Conservation (phyloP, 92 coral and sea anemone genomes). For the Umimayanthus chanpuru region DNA sequence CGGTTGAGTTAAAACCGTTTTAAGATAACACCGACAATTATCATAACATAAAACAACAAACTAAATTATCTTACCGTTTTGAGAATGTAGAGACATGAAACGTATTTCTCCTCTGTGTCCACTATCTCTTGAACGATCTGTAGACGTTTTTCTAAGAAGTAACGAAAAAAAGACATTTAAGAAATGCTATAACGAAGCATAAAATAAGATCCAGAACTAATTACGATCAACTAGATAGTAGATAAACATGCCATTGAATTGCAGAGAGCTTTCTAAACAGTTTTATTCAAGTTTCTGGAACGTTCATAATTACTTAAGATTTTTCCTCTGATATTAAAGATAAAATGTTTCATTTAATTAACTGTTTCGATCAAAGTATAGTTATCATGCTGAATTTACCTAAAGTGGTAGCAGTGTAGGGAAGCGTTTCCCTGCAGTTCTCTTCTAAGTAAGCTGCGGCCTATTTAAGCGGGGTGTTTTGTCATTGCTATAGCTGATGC, state of each 20-base stretch:
- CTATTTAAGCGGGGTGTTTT: too few relatives aligned
- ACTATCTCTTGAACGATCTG: constrained; percentile 61
- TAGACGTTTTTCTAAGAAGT: constrained; percentile 50
- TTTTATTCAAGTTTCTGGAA: neutral
- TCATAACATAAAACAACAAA: neutral
- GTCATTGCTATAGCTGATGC: too few relatives aligned
- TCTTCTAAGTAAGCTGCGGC: too few relatives aligned
- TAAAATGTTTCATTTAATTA: too few relatives aligned
- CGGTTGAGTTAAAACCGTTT: neutral
- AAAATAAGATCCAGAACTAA: neutral
- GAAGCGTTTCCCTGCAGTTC: too few relatives aligned
- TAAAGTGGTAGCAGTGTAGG: too few relatives aligned
- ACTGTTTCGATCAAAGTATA: neutral
- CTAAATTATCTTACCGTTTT: constrained; percentile 49
- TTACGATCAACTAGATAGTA: neutral
- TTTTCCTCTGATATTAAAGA: neutral
- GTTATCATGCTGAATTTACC: too few relatives aligned
- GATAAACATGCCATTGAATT: neutral
- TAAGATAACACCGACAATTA: neutral
- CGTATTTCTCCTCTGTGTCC: constrained; percentile 67
- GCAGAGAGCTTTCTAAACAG: neutral
- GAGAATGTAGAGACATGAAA: constrained; percentile 50
- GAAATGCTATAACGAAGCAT: neutral
- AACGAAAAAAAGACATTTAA: neutral
- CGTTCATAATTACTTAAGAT: neutral